These are phyloP conservation scores for Hypotaenidia okinawae DNA, from an alignment of 2,797 vertebrate species.

Conservation along the genomic window DNA sequence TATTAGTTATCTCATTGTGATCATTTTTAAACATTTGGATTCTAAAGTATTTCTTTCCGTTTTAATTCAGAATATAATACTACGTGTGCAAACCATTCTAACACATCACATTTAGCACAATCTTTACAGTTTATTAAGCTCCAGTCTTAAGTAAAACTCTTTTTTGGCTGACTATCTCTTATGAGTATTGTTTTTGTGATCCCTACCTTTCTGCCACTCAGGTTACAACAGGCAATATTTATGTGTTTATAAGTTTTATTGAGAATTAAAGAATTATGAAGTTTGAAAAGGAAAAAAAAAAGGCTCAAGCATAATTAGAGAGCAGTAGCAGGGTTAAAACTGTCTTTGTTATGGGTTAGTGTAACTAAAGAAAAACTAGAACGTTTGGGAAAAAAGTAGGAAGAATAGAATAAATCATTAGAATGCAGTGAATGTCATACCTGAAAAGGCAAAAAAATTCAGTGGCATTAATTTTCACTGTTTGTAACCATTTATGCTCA, in stretches of 20 bases:
- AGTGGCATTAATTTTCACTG: neutral
- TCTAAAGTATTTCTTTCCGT: neutral
- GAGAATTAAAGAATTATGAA: neutral
- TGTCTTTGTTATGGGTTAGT: no score
- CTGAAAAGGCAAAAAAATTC: neutral
- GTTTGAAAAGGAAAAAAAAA: neutral
- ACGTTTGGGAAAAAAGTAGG: neutral
- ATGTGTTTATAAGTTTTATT: neutral
- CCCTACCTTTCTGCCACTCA: neutral
- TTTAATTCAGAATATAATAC: neutral
- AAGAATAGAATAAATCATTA: neutral
- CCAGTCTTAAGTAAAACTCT: neutral
- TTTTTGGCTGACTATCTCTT: neutral
- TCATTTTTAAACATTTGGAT: neutral
- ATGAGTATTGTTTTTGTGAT: neutral
- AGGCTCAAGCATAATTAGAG: neutral
- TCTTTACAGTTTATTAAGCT: neutral
- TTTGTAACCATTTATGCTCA: neutral
- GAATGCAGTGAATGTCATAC: neutral
- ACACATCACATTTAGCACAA: neutral
- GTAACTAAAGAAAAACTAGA: neutral
- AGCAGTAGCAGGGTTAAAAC: no score
- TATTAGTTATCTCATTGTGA: neutral
- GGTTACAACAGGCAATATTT: neutral
- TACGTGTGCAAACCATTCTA: neutral